A percentile compares a stretch with the other conserved stretches of the same genome.
These are phyloP conservation scores for Ochotona princeps DNA, from an alignment of 2,113 vertebrate genomes.

Conservation along the genomic window DNA sequence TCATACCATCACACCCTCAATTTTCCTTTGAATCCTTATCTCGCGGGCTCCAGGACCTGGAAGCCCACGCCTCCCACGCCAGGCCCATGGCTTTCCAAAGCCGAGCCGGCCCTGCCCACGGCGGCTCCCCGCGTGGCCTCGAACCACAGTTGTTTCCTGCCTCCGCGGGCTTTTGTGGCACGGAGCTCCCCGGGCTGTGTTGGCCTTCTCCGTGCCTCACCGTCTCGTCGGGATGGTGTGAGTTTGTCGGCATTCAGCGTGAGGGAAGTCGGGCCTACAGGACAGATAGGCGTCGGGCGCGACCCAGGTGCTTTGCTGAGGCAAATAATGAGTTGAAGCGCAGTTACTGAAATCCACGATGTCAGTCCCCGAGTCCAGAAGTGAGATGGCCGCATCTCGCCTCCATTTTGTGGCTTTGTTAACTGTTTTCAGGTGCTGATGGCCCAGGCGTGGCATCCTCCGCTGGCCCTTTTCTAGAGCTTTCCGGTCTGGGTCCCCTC, in stretches of 20 bases:
- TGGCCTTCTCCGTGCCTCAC: too few relatives aligned
- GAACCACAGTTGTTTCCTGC: too few relatives aligned
- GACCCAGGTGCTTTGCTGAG: not conserved
- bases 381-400: not conserved
- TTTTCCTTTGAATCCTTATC: too few relatives aligned
- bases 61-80: too few relatives aligned
- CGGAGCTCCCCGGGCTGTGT: too few relatives aligned
- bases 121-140: too few relatives aligned
- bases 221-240: too few relatives aligned
- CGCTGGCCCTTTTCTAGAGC: not conserved
- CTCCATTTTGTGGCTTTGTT: not conserved
- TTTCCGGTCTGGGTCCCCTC: not conserved
- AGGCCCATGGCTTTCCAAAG: too few relatives aligned
- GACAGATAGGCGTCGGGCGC: not conserved
- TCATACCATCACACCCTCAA: too few relatives aligned
- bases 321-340: not conserved
- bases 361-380: not conserved
- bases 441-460: not conserved
- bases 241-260: not conserved
- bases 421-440: not conserved
- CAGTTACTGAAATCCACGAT: not conserved
- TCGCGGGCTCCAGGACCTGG: too few relatives aligned
- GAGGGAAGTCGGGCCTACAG: not conserved
- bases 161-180: too few relatives aligned
- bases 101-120: too few relatives aligned